Base-by-base conservation (phyloP, 2,888 invertebrate species). In the Eristalinus aeneus region DNA sequence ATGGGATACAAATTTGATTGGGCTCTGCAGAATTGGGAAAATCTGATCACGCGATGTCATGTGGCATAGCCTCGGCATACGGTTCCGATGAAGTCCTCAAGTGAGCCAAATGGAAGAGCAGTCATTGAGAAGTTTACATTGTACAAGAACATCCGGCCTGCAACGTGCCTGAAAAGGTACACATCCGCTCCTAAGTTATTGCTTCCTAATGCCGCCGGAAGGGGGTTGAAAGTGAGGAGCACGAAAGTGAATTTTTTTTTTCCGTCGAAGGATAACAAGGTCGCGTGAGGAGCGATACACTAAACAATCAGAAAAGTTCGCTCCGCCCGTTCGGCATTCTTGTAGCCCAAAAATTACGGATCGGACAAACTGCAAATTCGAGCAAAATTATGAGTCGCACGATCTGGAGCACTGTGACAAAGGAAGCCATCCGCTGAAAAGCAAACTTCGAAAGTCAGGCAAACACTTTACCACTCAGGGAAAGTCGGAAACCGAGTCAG, bases 381-480 rank as follows among this genome's bases (percentile, higher is more conserved):
- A 56, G 75, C 67, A 31, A 67, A 79, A 79, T 84, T 85, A 76
- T 85, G 80, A 85, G 65, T 71, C 64, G 64, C 76, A 81, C 63
- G 64, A 73, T 72, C 58, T 64, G 85, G 23, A 72, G 73, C 76
- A 60, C 72, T 60, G 72, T 68, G 73, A 72, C 81, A 81, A 85
- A 81, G 81, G 68, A 85, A 69, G 67, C 72, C 67, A 73, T 73
- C 69, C 76, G 58, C 76, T 36, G 63, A 68, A 85, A 85, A 81
- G 76, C 76, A 81, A 81, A 85, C 81, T 81, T 76, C 73, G 58
- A 85, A 85, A 85, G 85, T 85, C 81, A 77, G 77, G 81, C 81
- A 81, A 63, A 68, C 68, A 58, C 61, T 60, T n/a, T n/a, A n/a
- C n/a, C n/a, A n/a, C n/a, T n/a, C n/a, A n/a, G n/a, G n/a, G n/a